Evolutionary conservation across 2,888 invertebrate species (phyloP).

Genomic region (Drosophila meridiana): DNA sequence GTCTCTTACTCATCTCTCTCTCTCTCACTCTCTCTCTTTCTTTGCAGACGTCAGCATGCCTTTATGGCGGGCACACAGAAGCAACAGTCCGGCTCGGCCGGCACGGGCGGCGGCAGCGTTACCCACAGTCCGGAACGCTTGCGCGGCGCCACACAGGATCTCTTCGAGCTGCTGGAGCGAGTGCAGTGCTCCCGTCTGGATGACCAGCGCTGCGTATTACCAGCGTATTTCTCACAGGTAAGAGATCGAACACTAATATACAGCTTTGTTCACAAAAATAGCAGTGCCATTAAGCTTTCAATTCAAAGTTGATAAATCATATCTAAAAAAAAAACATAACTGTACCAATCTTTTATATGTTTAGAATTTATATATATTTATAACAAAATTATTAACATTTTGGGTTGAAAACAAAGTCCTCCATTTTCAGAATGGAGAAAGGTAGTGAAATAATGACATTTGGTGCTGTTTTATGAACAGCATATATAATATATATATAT

Average conservation of each 20-base stretch:
- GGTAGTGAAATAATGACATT: too few species aligned
- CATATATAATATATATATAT: too few species aligned
- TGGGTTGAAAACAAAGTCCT: too few species aligned
- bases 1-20: conserved; percentile 10
- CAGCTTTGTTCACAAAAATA: too few species aligned
- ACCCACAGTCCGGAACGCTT: conserved; percentile 85
- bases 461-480: too few species aligned
- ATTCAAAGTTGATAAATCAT: too few species aligned
- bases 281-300: too few species aligned
- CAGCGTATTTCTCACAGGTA: conserved; percentile 96
- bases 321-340: too few species aligned
- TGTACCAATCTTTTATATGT: too few species aligned
- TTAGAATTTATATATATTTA: too few species aligned
- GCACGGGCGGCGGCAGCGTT: conserved; percentile 65
- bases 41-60: conserved; percentile 89
- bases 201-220: conserved; percentile 98
- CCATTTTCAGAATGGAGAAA: too few species aligned
- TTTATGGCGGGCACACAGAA: conserved; percentile 81
- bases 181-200: conserved; percentile 97
- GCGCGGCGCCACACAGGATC: conserved; percentile 88
- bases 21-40: conserved; percentile 24
- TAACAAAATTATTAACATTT: too few species aligned
- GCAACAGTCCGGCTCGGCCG: conserved; percentile 66
- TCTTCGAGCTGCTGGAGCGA: conserved; percentile 97
- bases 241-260: conserved; percentile 33